These are phyloP conservation scores for Oscheius myriophilus DNA, from an alignment of 2,888 invertebrate species.

Conservation along the genomic window DNA sequence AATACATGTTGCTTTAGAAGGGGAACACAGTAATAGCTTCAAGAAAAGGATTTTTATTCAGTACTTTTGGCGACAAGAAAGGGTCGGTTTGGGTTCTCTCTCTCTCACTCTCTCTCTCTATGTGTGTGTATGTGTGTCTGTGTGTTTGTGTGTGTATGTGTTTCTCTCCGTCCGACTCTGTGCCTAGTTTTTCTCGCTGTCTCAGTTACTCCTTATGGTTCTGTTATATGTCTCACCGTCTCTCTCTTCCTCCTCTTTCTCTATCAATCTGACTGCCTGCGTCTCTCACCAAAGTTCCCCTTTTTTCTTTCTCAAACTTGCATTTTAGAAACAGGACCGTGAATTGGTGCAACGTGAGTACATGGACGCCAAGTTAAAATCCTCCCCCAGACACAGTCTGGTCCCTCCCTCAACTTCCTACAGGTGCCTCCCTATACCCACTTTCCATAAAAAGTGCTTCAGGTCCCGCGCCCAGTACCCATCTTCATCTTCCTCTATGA, in stretches of 20 bases:
- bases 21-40: constrained; percentile 40
- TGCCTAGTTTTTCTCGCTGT: too few relatives aligned
- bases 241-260: too few relatives aligned
- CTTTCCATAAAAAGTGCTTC: too few relatives aligned
- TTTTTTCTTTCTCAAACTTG: background rate
- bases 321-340: constrained; percentile 27
- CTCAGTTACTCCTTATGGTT: too few relatives aligned
- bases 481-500: constrained; percentile 20
- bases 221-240: too few relatives aligned
- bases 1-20: constrained; percentile 34
- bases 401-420: constrained; percentile 25
- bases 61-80: constrained; percentile 59
- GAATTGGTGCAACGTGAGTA: constrained; percentile 28
- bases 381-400: constrained; percentile 28
- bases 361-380: constrained; percentile 22
- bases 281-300: too few relatives aligned
- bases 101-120: too few relatives aligned
- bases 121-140: too few relatives aligned
- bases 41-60: constrained; percentile 59
- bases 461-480: constrained; percentile 15
- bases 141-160: too few relatives aligned
- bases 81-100: constrained; percentile 25
- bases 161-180: too few relatives aligned
- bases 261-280: too few relatives aligned
- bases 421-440: background rate